Base-by-base conservation (phyloP, 2,888 invertebrate genomes). In the Blastobasis adustella region DNA sequence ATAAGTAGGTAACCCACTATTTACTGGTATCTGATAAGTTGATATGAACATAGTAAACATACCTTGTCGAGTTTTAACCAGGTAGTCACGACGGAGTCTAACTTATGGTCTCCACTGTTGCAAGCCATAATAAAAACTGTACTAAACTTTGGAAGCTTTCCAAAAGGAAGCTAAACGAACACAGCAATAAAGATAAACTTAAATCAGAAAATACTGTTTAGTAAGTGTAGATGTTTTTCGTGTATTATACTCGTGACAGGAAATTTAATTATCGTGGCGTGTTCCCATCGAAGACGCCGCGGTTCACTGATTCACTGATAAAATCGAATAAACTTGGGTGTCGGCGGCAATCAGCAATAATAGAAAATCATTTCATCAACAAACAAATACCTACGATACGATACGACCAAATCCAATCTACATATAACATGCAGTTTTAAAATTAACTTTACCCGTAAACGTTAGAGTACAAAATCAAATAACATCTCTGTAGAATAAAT, bases 51-150 rank as follows among this genome's bases (percentile, higher is more conserved):
- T 42, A 47, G 6, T 8, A 46, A 53, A 43, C 69, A 67, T 81
- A 93, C 93, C 89, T 92, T 91, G 71, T 96, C 96, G 91, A 93
- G 94, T 58, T 85, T 74, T 5, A 95, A 71, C 95, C 95, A 96
- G 62, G 92, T 91, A 10, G 89, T 79, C 9, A 96, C 91, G 73
- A 93, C 93, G 9, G 80, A 72, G 73, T 94, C 91, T 53, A 96
- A 76, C 60, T 89, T 86, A 38, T 62, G 52, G 65, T 90, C 86
- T 49, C 90, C 91, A 58, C 91, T 91, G 5, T 81, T 76, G 58
- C 73, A 74, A 50, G 69, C 56, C 76, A 79, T 79, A 63, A 58
- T 67, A 10, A 45, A 45, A 45, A 8, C 9, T 40, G 9, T 40
- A 40, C 9, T 40, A 40, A 40, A 8, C 7, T 40, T 40, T n/a